Evolutionary conservation across 2,888 invertebrate genomes (phyloP).

Genomic region (Sphaerophoria taeniata): DNA sequence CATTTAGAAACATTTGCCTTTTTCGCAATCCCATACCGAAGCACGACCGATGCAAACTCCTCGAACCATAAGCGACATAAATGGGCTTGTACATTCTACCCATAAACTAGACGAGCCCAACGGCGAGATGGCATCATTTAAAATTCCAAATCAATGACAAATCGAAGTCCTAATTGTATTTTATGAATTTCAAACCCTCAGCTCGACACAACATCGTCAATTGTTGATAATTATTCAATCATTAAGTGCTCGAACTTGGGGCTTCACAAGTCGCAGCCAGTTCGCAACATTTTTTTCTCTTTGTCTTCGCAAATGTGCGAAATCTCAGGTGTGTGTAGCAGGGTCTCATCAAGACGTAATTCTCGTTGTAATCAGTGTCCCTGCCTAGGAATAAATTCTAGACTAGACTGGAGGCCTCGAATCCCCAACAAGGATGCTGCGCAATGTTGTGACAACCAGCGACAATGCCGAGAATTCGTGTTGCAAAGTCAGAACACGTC

Average conservation of each 20-base stretch:
- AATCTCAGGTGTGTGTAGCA: constrained; percentile 10
- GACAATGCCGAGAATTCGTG: constrained; percentile 44
- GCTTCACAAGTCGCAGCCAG: constrained; percentile 25
- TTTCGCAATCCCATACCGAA: too few species aligned
- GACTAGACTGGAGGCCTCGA: not conserved
- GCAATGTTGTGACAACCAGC: constrained; percentile 47
- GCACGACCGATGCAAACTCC: too few species aligned
- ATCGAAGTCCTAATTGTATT: constrained; percentile 74
- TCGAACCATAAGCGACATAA: too few species aligned
- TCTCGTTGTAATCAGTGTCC: constrained; percentile 31
- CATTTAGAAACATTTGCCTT: too few species aligned
- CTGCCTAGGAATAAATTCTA: constrained; percentile 61
- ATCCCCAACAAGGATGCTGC: constrained; percentile 4
- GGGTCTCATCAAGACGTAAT: constrained; percentile 2
- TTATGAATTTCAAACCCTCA: constrained; percentile 69
- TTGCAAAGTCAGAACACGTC: constrained; percentile 67
- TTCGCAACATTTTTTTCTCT: not conserved
- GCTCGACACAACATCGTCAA: constrained; percentile 69
- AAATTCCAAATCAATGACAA: constrained; percentile 74
- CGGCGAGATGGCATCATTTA: constrained; percentile 64
- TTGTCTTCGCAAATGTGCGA: constrained; percentile 49
- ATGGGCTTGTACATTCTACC: too few species aligned
- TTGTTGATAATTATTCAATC: constrained; percentile 73
- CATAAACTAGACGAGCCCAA: not conserved
- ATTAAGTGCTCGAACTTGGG: constrained; percentile 59